Base-by-base conservation (phyloP, 2,888 invertebrate genomes). In the Rhagium mordax region DNA sequence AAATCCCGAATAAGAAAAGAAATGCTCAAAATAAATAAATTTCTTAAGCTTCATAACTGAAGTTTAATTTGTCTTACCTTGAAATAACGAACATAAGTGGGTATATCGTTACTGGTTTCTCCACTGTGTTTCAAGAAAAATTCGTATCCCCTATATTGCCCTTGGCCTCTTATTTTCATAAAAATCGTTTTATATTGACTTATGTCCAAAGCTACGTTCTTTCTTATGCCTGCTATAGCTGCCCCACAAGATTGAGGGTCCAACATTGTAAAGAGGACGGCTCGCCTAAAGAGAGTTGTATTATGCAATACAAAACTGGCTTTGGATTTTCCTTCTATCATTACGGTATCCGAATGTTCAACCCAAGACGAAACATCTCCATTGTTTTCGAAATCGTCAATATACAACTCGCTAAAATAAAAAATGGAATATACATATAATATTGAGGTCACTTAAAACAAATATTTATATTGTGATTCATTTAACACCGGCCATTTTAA, bases 161-260 rank as follows among this genome's bases (percentile, higher is more conserved):
- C 89, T 70, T 88, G 88, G 0, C 85, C 88, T 24, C 88, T 83
- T 27, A 85, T 83, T 68, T 83, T 84, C 55, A 89, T 65, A 21
- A 78, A 79, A 13, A 89, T 81, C 10, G 77, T 74, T 10, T 79
- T 81, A 77, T 80, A 87, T 15, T 81, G 78, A 6, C 80, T 81
- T 2, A 89, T 79, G 81, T 89, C 80, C 33, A 88, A 80, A 5
- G 81, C 75, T 1, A 84, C 83, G 13, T 80, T 71, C 29, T 85
- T 86, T 33, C 83, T 81, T 15, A 87, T 81, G 5, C 89, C 88
- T 7, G 88, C 88, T 78, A 88, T 88, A 16, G 88, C 88, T 10
- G 87, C 87, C 16, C 89, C 88, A 75, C 87, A 87, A 2, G 87
- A 85, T 74, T 87, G 88, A 1, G 88, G 87, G 77, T 88, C 88